These are phyloP conservation scores for Cylas formicarius DNA, from an alignment of 1,140 invertebrate genomes.

Conservation along the genomic window DNA sequence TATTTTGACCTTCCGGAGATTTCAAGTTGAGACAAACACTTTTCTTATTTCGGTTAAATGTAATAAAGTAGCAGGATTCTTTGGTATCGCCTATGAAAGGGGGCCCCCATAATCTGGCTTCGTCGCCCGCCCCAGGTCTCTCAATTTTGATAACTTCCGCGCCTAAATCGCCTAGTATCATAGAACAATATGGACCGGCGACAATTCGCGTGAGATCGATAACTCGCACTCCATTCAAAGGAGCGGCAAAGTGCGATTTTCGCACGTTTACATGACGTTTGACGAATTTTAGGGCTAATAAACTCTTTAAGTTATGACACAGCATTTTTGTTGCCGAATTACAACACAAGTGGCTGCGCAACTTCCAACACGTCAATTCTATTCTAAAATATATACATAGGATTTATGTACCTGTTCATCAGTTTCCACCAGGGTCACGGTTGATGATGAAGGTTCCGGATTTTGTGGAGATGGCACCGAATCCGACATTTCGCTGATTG, in stretches of 20 bases:
- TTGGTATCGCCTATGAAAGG: conserved; percentile 69
- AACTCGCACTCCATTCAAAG: conserved; percentile 59
- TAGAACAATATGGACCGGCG: conserved; percentile 82
- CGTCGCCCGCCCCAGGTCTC: conserved; percentile 74
- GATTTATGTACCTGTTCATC: conserved; percentile 32
- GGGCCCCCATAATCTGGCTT: conserved; percentile 87
- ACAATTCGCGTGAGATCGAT: conserved; percentile 78
- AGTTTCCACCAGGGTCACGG: conserved; percentile 31
- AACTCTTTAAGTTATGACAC: no score
- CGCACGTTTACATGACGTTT: conserved; percentile 2
- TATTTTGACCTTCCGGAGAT: conserved; percentile 55
- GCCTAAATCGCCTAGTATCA: conserved; percentile 89
- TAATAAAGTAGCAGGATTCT: conserved; percentile 79
- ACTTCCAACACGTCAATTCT: neutral
- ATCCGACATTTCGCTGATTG: conserved; percentile 29
- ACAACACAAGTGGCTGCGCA: neutral
- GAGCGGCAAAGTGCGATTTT: conserved; percentile 11
- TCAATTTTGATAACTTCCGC: conserved; percentile 93
- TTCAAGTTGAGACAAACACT: conserved; percentile 87
- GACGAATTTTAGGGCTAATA: conserved; percentile 1
- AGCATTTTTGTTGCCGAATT: no score
- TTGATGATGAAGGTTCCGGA: conserved; percentile 30
- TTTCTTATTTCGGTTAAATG: conserved; percentile 92
- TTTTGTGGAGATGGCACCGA: conserved; percentile 28
- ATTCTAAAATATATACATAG: conserved; percentile 12